phyloP scores from a whole-genome alignment of 1,140 invertebrate genomes.

The Zaprionus ghesquierei region DNA sequence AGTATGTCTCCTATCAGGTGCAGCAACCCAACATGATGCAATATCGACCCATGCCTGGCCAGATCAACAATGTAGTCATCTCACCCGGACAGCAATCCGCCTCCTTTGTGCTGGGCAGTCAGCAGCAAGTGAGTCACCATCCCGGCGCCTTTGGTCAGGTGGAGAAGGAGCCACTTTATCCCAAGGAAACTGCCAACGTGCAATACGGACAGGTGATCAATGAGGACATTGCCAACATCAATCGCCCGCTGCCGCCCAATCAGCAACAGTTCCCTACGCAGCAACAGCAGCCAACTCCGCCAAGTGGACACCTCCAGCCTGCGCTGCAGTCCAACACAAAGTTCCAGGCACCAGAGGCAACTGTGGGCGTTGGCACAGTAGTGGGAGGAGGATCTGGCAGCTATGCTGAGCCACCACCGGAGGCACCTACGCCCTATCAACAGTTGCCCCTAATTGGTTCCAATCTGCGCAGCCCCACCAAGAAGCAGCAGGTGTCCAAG shows the following conservation, averaged over 20 bases:
- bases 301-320: slow-evolving; percentile 21
- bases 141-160: slow-evolving; percentile 29
- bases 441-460: slow-evolving; percentile 71
- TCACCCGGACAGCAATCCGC: slow-evolving; percentile 86
- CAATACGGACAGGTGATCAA: slow-evolving; percentile 81
- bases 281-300: slow-evolving; percentile 18
- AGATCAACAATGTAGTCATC: slow-evolving; percentile 86
- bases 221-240: slow-evolving; percentile 69
- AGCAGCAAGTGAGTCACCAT: slow-evolving; percentile 84
- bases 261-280: neutral
- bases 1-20: slow-evolving; percentile 79
- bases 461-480: slow-evolving; percentile 33
- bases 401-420: slow-evolving; percentile 62
- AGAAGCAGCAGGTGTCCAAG: slow-evolving; percentile 31
- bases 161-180: slow-evolving; percentile 58
- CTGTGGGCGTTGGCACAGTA: neutral
- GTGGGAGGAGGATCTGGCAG: neutral
- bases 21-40: slow-evolving; percentile 79
- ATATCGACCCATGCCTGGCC: slow-evolving; percentile 83
- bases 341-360: slow-evolving; percentile 48
- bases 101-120: slow-evolving; percentile 86
- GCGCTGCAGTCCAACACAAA: slow-evolving; percentile 42
- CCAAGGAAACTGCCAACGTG: slow-evolving; percentile 57
- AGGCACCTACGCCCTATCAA: slow-evolving; percentile 69
- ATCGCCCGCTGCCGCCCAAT: slow-evolving; percentile 31